A percentile compares a stretch with the other conserved stretches of the same genome.
phyloP scores from a whole-genome alignment of 2,797 vertebrate species.

The Cirrhinus mrigala region DNA sequence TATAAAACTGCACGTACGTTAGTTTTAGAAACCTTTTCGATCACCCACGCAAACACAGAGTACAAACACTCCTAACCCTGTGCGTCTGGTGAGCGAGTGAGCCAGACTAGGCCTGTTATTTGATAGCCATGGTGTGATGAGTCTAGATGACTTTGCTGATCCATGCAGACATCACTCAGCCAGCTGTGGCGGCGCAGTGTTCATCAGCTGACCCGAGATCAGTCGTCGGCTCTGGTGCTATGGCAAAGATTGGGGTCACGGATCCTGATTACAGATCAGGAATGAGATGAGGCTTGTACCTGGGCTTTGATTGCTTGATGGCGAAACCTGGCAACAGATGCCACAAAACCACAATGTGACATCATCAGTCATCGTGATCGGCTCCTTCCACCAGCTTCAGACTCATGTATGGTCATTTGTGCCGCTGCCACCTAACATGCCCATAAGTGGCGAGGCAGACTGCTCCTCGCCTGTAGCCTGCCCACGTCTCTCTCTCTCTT shows the following conservation, averaged over 20 bases:
- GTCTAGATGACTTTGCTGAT: conserved; percentile 45
- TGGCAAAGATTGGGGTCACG: conserved; percentile 28
- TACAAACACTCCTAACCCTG: conserved; percentile 1
- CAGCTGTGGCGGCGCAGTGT: conserved; percentile 4
- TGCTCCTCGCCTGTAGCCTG: conserved; percentile 33
- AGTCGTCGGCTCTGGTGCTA: not conserved
- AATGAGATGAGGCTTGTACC: conserved; percentile 10
- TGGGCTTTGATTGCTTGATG: conserved; percentile 11
- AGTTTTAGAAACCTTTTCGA: conserved; percentile 16
- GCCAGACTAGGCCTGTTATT: conserved; percentile 44
- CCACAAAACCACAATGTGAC: conserved; percentile 27
- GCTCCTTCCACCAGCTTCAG: conserved; percentile 25
- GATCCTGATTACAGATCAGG: conserved; percentile 22
- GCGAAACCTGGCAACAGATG: conserved; percentile 20
- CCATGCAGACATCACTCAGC: conserved; percentile 33
- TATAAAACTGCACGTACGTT: conserved; percentile 14
- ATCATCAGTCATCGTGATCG: conserved; percentile 34
- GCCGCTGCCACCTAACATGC: conserved; percentile 53
- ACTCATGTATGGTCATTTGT: conserved; percentile 47
- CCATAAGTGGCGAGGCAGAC: conserved; percentile 49
- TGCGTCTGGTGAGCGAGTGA: conserved; percentile 33
- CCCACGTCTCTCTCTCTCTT: conserved; percentile 29
- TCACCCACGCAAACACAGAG: not conserved
- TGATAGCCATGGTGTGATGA: conserved; percentile 37
- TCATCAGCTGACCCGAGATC: conserved; percentile 35